phyloP scores from a whole-genome alignment of 2,113 vertebrate genomes.

The Abramis brama region DNA sequence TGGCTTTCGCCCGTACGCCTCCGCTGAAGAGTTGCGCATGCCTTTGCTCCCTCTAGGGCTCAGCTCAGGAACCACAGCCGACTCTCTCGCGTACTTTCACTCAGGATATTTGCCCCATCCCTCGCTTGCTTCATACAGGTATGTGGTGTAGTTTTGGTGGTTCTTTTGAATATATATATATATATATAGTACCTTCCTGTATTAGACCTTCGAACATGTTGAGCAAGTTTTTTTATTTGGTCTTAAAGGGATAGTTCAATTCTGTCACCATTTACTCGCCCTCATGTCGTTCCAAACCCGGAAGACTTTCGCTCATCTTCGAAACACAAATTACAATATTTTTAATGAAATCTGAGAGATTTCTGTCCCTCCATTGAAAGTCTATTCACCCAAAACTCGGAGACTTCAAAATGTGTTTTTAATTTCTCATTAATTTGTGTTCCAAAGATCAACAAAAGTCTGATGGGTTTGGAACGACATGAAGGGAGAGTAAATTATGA shows the following conservation, averaged over 20 bases:
- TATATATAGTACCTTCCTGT: background rate
- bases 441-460: no score
- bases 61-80: constrained; percentile 81
- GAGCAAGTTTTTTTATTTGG: no score
- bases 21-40: constrained; percentile 88
- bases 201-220: background rate
- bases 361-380: background rate
- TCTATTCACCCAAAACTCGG: no score
- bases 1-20: constrained; percentile 89
- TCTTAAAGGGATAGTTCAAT: no score
- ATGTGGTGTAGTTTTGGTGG: constrained; percentile 47
- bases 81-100: constrained; percentile 88
- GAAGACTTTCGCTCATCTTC: background rate
- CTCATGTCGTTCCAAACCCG: no score
- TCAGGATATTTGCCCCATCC: constrained; percentile 87
- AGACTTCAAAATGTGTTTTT: no score
- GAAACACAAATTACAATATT: background rate
- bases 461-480: no score
- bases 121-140: constrained; percentile 88
- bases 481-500: no score
- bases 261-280: no score
- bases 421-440: no score
- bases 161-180: background rate
- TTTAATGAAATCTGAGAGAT: background rate
- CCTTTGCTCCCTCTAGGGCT: constrained; percentile 86